These are phyloP conservation scores for Diogma glabrata DNA, from an alignment of 2,888 invertebrate genomes.

Conservation along the genomic window DNA sequence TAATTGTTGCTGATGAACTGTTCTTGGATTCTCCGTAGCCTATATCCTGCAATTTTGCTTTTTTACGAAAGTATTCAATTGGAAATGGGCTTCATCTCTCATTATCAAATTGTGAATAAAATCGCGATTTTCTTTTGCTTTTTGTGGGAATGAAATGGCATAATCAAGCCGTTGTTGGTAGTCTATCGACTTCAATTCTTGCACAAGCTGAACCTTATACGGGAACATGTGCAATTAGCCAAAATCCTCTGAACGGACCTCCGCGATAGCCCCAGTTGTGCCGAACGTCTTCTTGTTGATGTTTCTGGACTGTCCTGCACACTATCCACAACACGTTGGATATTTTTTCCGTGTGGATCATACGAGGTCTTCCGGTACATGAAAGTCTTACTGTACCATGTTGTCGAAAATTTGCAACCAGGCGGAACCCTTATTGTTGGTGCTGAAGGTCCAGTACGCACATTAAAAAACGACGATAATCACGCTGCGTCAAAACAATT, in stretches of 20 bases:
- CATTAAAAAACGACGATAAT: neutral
- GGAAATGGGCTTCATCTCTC: too few species aligned
- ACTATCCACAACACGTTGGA: constrained; percentile 10
- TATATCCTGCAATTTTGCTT: too few species aligned
- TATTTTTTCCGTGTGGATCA: constrained; percentile 10
- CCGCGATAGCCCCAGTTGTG: constrained; percentile 12
- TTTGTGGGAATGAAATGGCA: constrained; percentile 12
- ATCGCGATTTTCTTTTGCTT: constrained; percentile 13
- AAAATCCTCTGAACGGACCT: constrained; percentile 13
- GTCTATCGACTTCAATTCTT: too few species aligned
- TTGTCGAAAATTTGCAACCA: too few species aligned
- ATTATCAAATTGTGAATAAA: constrained; percentile 18
- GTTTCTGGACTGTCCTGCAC: constrained; percentile 15
- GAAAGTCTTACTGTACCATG: too few species aligned
- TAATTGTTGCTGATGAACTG: constrained; percentile 16
- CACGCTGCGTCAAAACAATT: neutral
- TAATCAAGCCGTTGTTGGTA: constrained; percentile 9
- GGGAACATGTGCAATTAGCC: constrained; percentile 15
- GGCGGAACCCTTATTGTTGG: too few species aligned
- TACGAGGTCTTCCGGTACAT: neutral
- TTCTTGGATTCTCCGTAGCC: constrained; percentile 23
- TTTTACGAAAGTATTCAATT: too few species aligned
- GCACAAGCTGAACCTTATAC: constrained; percentile 17
- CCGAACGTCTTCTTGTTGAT: constrained; percentile 17
- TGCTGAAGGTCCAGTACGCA: too few species aligned